A percentile compares a stretch with the other conserved stretches of the same genome.
phyloP scores from a whole-genome alignment of 1,140 invertebrate species.

The Atopsyche davidsoni region DNA sequence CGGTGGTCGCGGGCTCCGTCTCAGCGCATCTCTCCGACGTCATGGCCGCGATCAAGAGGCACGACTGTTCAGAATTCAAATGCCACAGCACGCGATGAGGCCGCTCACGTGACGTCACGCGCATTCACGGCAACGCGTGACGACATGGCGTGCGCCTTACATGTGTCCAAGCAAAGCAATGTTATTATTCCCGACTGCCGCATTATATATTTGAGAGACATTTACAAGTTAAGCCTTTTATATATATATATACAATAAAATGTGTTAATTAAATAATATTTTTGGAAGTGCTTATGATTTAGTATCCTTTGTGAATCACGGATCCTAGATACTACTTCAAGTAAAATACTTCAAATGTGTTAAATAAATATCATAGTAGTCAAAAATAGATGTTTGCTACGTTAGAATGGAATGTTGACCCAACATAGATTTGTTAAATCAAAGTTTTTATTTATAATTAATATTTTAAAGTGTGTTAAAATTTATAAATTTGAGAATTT shows the following conservation, averaged over 20 bases:
- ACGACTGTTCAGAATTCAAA: constrained; percentile 52
- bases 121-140: too few species aligned
- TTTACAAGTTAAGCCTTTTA: constrained; percentile 4
- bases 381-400: too few species aligned
- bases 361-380: too few species aligned
- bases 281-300: too few species aligned
- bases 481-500: too few species aligned
- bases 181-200: constrained; percentile 4
- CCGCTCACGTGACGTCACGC: constrained; percentile 29
- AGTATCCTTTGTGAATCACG: too few species aligned
- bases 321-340: too few species aligned
- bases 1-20: constrained; percentile 45
- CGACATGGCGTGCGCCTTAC: not conserved
- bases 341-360: too few species aligned
- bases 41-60: constrained; percentile 52
- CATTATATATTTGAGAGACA: constrained; percentile 8
- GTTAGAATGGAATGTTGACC: too few species aligned
- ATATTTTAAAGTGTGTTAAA: too few species aligned
- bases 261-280: not conserved
- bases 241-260: not conserved
- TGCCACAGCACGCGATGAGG: constrained; percentile 34
- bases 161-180: not conserved
- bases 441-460: too few species aligned
- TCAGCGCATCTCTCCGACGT: constrained; percentile 54
- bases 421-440: too few species aligned